Percentiles rank a stretch among this genome's conserved stretches.
phyloP scores from a whole-genome alignment of 2,888 invertebrate species.

The Morpho helenor region DNA sequence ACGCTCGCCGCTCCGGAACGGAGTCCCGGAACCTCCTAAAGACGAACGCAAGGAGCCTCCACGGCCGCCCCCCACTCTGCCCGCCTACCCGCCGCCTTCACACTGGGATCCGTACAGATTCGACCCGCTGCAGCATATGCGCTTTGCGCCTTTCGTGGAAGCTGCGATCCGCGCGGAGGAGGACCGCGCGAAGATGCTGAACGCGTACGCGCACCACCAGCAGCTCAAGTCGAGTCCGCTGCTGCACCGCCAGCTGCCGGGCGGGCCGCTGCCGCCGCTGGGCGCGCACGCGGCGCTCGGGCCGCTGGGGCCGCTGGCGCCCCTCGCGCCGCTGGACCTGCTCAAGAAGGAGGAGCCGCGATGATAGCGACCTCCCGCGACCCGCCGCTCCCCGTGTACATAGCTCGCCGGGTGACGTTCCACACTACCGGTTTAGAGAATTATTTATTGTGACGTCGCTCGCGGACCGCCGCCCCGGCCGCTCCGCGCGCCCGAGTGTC shows the following conservation, averaged over 20 bases:
- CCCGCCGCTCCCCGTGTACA: conserved; percentile 45
- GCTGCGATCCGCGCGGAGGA: conserved; percentile 88
- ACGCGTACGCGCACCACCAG: conserved; percentile 83
- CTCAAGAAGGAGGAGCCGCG: conserved; percentile 80
- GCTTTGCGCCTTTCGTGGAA: conserved; percentile 89
- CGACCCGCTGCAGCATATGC: conserved; percentile 83
- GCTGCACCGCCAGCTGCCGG: conserved; percentile 71
- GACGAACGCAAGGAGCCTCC: conserved; percentile 77
- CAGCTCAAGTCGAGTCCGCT: conserved; percentile 70
- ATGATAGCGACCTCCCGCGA: conserved; percentile 62
- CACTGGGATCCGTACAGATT: conserved; percentile 87
- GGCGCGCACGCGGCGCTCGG: conserved; percentile 66
- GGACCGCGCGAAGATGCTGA: conserved; percentile 87
- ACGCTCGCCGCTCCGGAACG: conserved; percentile 88
- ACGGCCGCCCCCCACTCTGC: conserved; percentile 61
- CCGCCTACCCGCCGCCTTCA: conserved; percentile 79
- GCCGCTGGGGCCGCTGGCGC: conserved; percentile 51
- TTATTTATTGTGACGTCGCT: conserved; percentile 72
- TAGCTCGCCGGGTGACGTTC: conserved; percentile 56
- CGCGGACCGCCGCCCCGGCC: conserved; percentile 38
- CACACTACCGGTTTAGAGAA: conserved; percentile 69
- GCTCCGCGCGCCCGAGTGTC: conserved; percentile 46
- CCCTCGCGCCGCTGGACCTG: conserved; percentile 77
- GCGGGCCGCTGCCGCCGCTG: conserved; percentile 62
- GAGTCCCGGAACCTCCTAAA: conserved; percentile 69